phyloP scores from a whole-genome alignment of 2,888 invertebrate genomes.

The Liposcelis brunnea region DNA sequence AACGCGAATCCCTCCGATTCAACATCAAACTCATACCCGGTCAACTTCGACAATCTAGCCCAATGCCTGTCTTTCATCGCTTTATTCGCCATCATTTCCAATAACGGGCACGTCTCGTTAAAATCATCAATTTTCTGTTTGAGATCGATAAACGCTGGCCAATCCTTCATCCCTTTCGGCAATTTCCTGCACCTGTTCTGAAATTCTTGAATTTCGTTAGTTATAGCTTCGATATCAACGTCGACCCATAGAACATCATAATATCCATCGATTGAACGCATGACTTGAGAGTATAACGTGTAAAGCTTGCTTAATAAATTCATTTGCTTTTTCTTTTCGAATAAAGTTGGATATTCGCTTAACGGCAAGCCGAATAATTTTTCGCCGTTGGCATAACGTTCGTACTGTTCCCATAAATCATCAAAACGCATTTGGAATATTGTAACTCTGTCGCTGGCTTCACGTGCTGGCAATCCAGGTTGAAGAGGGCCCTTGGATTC shows the following conservation, averaged over 20 bases:
- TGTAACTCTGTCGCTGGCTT: slow-evolving; percentile 66
- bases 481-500: slow-evolving; percentile 71
- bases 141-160: slow-evolving; percentile 72
- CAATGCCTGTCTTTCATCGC: slow-evolving; percentile 71
- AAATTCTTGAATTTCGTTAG: slow-evolving; percentile 62
- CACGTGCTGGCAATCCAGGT: slow-evolving; percentile 61
- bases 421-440: slow-evolving; percentile 67
- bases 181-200: slow-evolving; percentile 68
- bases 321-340: slow-evolving; percentile 66
- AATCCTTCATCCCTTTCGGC: slow-evolving; percentile 69
- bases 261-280: slow-evolving; percentile 72
- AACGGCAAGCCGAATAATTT: slow-evolving; percentile 67
- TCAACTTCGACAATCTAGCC: slow-evolving; percentile 38
- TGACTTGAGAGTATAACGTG: slow-evolving; percentile 59
- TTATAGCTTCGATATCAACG: slow-evolving; percentile 67
- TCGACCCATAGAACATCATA: slow-evolving; percentile 70
- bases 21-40: slow-evolving; percentile 52
- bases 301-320: slow-evolving; percentile 70
- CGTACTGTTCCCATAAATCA: slow-evolving; percentile 61
- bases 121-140: slow-evolving; percentile 84
- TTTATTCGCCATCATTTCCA: slow-evolving; percentile 78
- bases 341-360: slow-evolving; percentile 64
- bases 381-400: slow-evolving; percentile 72
- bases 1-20: slow-evolving; percentile 64
- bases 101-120: slow-evolving; percentile 67